phyloP scores from a whole-genome alignment of 2,113 vertebrate genomes.

The Macquaria ambigua region DNA sequence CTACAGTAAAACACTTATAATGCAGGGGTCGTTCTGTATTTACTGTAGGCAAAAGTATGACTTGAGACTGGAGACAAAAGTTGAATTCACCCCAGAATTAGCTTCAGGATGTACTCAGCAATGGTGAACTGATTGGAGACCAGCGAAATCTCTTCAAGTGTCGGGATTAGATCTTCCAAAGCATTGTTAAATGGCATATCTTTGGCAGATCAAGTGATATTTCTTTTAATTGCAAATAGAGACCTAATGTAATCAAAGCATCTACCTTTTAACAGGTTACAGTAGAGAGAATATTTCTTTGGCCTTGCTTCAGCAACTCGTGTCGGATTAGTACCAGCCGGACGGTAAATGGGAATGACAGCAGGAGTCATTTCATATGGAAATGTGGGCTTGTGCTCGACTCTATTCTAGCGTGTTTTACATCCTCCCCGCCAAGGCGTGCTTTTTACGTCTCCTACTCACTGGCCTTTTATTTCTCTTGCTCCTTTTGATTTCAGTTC shows the following conservation, averaged over 20 bases:
- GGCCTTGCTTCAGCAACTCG: not conserved
- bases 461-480: constrained; percentile 5
- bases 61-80: not conserved
- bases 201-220: not conserved
- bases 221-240: not conserved
- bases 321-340: not conserved
- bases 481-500: constrained; percentile 10
- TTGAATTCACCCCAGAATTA: not conserved
- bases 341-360: constrained; percentile 1
- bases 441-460: not conserved
- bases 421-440: not conserved
- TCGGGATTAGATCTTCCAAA: not conserved
- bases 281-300: not conserved
- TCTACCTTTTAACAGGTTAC: not conserved
- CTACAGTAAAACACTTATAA: not conserved
- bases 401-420: not conserved
- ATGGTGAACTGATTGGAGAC: not conserved
- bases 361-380: constrained; percentile 45
- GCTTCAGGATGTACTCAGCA: not conserved
- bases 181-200: not conserved
- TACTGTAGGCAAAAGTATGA: not conserved
- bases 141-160: not conserved
- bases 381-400: constrained; percentile 32
- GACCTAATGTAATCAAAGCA: not conserved
- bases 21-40: not conserved